phyloP scores from a whole-genome alignment of 2,888 invertebrate species.

The Lathronympha strigana region DNA sequence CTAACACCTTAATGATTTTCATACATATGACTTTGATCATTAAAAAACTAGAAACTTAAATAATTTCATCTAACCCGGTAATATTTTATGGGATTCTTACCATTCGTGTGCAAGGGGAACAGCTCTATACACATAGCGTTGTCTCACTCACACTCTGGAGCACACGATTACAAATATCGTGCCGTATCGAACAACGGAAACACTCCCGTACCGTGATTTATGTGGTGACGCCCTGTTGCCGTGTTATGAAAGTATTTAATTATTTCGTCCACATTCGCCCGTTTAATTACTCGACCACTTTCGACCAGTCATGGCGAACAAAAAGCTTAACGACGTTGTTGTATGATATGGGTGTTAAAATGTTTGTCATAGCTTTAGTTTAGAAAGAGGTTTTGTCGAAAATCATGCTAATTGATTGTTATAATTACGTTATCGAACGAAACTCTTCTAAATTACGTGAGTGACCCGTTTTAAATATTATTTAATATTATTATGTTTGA shows the following conservation, averaged over 20 bases:
- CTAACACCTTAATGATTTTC: too few relatives aligned
- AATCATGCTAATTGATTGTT: too few relatives aligned
- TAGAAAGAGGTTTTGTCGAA: background rate
- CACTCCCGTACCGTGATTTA: constrained; percentile 64
- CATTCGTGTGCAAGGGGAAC: too few relatives aligned
- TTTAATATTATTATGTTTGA: too few relatives aligned
- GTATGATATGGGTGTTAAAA: background rate
- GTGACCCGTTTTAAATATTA: too few relatives aligned
- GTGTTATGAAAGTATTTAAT: constrained; percentile 82
- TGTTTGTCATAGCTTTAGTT: constrained; percentile 3
- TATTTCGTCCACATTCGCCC: constrained; percentile 62
- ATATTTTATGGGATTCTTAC: too few relatives aligned
- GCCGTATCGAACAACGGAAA: constrained; percentile 52
- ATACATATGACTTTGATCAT: too few relatives aligned
- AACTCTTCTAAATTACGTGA: too few relatives aligned
- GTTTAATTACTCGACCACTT: constrained; percentile 73
- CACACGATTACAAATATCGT: background rate
- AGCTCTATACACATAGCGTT: too few relatives aligned
- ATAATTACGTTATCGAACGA: too few relatives aligned
- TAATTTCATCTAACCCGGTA: too few relatives aligned
- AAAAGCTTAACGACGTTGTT: constrained; percentile 19
- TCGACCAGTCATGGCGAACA: constrained; percentile 62
- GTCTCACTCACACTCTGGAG: background rate
- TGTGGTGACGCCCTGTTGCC: constrained; percentile 67
- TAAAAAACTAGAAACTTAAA: too few relatives aligned